phyloP scores from a whole-genome alignment of 2,888 invertebrate species.

The Rhimphoctona megacephalus region DNA sequence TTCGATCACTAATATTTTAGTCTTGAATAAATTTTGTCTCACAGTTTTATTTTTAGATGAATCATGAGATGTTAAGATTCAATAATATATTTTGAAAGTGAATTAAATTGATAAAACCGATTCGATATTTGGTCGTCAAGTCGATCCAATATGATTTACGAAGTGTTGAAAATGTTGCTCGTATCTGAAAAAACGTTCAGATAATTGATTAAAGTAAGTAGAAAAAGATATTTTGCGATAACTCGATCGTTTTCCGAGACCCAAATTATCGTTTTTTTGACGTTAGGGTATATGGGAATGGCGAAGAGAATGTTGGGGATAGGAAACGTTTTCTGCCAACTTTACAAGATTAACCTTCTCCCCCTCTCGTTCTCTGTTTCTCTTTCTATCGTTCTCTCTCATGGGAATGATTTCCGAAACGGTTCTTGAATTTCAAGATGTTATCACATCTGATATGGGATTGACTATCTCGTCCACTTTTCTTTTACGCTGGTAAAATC shows the following conservation, averaged over 20 bases:
- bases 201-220: slow-evolving; percentile 53
- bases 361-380: slow-evolving; percentile 23
- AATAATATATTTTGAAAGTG: not conserved
- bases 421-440: slow-evolving; percentile 71
- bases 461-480: slow-evolving; percentile 59
- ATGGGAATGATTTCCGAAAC: slow-evolving; percentile 64
- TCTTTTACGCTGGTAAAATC: slow-evolving; percentile 37
- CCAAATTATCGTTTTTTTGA: slow-evolving; percentile 31
- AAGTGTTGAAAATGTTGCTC: slow-evolving; percentile 1
- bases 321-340: slow-evolving; percentile 23
- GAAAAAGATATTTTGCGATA: slow-evolving; percentile 10
- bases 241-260: slow-evolving; percentile 21
- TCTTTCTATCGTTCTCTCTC: slow-evolving; percentile 26
- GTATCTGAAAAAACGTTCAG: slow-evolving; percentile 23
- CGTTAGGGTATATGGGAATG: not conserved
- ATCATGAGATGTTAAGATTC: not conserved
- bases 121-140: not conserved
- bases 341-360: slow-evolving; percentile 46
- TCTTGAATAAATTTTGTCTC: not conserved
- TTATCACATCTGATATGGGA: slow-evolving; percentile 70
- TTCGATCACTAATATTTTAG: not conserved
- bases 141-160: not conserved
- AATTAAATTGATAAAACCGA: not conserved
- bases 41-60: not conserved
- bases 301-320: not conserved